phyloP scores from a whole-genome alignment of 2,888 invertebrate species.

The Drosophila barbarae region DNA sequence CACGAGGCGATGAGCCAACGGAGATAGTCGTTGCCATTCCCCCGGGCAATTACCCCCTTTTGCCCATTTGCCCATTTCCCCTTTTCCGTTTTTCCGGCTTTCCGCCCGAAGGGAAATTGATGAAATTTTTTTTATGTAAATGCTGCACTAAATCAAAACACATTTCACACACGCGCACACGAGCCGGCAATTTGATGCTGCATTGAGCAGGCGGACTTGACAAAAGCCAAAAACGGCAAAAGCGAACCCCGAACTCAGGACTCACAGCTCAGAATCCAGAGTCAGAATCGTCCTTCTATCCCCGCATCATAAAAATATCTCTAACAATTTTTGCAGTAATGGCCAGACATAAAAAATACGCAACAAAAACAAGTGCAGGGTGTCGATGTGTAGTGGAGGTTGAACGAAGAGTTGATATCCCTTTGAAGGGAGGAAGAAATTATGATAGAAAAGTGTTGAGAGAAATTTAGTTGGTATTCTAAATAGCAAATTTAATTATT shows the following conservation, averaged over 20 bases:
- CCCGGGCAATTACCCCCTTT: conserved; percentile 50
- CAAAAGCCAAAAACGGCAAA: conserved; percentile 50
- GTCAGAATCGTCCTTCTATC: conserved; percentile 26
- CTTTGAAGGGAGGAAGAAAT: background rate
- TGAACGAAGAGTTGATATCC: conserved; percentile 8
- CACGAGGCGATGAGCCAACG: conserved; percentile 59
- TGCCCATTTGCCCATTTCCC: background rate
- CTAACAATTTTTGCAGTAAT: conserved; percentile 67
- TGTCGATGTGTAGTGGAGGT: background rate
- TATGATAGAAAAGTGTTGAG: no score
- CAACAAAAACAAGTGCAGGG: conserved; percentile 55
- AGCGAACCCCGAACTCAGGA: background rate
- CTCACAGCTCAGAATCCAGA: conserved; percentile 5
- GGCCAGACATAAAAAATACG: conserved; percentile 67
- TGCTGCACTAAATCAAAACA: conserved; percentile 72
- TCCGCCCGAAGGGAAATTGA: conserved; percentile 55
- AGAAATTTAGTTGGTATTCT: no score
- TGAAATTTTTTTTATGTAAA: conserved; percentile 66
- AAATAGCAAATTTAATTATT: no score
- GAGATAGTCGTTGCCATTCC: conserved; percentile 47
- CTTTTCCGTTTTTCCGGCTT: background rate
- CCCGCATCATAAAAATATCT: conserved; percentile 52
- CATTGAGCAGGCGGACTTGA: conserved; percentile 63
- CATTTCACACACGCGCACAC: conserved; percentile 43
- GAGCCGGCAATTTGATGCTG: conserved; percentile 67